A percentile compares a stretch with the other conserved stretches of the same genome.
Evolutionary conservation across 2,113 vertebrate genomes (phyloP).

Genomic region (Phycodurus eques): DNA sequence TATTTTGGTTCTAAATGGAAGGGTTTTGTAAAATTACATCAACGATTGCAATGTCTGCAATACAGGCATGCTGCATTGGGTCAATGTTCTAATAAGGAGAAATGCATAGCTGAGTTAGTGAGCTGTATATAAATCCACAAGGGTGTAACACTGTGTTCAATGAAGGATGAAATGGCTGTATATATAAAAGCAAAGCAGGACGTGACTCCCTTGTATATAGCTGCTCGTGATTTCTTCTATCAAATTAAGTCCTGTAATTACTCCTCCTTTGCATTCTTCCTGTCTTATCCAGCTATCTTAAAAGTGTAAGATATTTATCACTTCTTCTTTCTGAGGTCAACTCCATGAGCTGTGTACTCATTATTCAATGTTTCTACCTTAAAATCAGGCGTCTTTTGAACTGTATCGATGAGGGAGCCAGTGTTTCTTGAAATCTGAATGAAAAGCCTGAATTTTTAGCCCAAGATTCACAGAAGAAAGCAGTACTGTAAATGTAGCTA

Average conservation of each 20-base stretch:
- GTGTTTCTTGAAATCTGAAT: background rate
- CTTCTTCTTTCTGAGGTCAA: conserved; percentile 12
- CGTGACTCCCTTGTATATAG: conserved; percentile 34
- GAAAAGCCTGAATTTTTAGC: background rate
- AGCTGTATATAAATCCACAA: conserved; percentile 27
- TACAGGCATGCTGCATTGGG: conserved; percentile 20
- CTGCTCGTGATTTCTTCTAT: conserved; percentile 38
- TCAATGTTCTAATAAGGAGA: conserved; percentile 21
- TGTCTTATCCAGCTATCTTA: conserved; percentile 37
- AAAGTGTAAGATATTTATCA: conserved; percentile 40
- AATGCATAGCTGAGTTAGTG: conserved; percentile 22
- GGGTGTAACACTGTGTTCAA: conserved; percentile 48
- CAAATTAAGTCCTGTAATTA: conserved; percentile 43
- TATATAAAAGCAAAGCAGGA: conserved; percentile 49
- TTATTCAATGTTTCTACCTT: conserved; percentile 23
- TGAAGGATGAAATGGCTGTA: conserved; percentile 62
- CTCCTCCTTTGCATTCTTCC: conserved; percentile 32
- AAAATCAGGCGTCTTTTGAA: background rate
- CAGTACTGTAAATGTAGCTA: background rate
- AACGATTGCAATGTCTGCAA: conserved; percentile 36
- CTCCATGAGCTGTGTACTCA: conserved; percentile 5
- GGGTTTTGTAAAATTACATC: conserved; percentile 49
- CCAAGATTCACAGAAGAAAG: background rate
- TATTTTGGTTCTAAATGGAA: conserved; percentile 47
- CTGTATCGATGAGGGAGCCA: background rate